A percentile compares a stretch with the other conserved stretches of the same genome.
Conservation (phyloP, 2,113 vertebrate genomes). For the Laticauda colubrina region DNA sequence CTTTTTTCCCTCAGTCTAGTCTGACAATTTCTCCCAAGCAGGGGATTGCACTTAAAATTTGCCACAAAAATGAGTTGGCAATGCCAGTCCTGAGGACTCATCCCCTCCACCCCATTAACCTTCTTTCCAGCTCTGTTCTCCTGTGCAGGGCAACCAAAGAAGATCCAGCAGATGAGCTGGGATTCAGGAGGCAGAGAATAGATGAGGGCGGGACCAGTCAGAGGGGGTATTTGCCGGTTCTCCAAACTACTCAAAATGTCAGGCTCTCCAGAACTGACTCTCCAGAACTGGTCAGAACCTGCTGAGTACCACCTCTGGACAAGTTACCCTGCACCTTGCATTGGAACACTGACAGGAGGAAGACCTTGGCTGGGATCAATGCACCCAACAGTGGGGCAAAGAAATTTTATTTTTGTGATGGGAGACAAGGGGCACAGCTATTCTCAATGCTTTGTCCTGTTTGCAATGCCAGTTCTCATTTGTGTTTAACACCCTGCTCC, state of each 20-base stretch:
- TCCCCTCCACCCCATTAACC: too few species aligned
- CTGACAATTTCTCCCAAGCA: neutral
- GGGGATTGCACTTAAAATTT: neutral
- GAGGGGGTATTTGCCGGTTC: too few species aligned
- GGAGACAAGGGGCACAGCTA: neutral
- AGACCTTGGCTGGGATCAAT: neutral
- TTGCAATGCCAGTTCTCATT: conserved; percentile 13
- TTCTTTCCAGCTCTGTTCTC: too few species aligned
- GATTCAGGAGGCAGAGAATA: too few species aligned
- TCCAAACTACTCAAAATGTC: too few species aligned
- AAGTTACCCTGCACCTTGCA: too few species aligned
- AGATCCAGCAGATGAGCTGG: too few species aligned
- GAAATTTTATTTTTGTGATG: neutral
- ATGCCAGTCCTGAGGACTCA: neutral
- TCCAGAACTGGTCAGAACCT: too few species aligned
- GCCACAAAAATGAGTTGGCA: neutral
- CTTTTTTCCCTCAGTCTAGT: neutral
- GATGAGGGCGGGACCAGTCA: too few species aligned
- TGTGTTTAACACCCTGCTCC: neutral
- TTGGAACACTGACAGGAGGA: neutral
- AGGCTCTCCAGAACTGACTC: too few species aligned
- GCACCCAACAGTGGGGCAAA: neutral
- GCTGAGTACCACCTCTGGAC: too few species aligned
- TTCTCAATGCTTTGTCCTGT: neutral
- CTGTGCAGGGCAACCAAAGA: too few species aligned